These are phyloP conservation scores for Agrilus biguttatus DNA, from an alignment of 2,888 invertebrate species.

Conservation along the genomic window DNA sequence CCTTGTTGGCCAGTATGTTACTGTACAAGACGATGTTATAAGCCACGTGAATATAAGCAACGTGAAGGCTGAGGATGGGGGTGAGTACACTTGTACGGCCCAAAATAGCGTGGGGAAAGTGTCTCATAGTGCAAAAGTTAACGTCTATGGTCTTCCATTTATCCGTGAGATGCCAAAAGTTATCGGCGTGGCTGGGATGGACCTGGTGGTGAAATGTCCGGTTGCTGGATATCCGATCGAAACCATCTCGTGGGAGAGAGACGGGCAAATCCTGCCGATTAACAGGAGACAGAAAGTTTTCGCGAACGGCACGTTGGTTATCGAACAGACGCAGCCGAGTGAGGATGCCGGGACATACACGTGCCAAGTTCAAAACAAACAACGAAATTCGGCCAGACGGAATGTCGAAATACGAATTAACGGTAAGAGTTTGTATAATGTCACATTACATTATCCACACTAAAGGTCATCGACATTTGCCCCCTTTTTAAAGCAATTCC, in stretches of 20 bases:
- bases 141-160: slow-evolving; percentile 76
- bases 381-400: slow-evolving; percentile 61
- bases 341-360: slow-evolving; percentile 84
- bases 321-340: slow-evolving; percentile 70
- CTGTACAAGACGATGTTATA: slow-evolving; percentile 82
- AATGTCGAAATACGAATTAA: slow-evolving; percentile 63
- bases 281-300: slow-evolving; percentile 79
- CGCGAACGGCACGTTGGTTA: slow-evolving; percentile 72
- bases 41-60: slow-evolving; percentile 83
- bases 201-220: slow-evolving; percentile 75
- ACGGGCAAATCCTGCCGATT: slow-evolving; percentile 71
- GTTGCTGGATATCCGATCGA: slow-evolving; percentile 83
- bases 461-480: no score
- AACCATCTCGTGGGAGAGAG: slow-evolving; percentile 80
- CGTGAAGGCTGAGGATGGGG: slow-evolving; percentile 79
- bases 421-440: slow-evolving; percentile 35
- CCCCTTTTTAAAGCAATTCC: no score
- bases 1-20: slow-evolving; percentile 82
- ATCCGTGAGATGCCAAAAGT: slow-evolving; percentile 81
- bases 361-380: slow-evolving; percentile 76
- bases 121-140: slow-evolving; percentile 70
- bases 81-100: slow-evolving; percentile 76
- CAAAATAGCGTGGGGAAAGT: slow-evolving; percentile 70
- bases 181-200: slow-evolving; percentile 72
- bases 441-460: neutral